Evolutionary conservation across 2,888 invertebrate genomes (phyloP), one percentile per base, ranked within the genome.

Genomic region (Psylliodes chrysocephalus): DNA sequence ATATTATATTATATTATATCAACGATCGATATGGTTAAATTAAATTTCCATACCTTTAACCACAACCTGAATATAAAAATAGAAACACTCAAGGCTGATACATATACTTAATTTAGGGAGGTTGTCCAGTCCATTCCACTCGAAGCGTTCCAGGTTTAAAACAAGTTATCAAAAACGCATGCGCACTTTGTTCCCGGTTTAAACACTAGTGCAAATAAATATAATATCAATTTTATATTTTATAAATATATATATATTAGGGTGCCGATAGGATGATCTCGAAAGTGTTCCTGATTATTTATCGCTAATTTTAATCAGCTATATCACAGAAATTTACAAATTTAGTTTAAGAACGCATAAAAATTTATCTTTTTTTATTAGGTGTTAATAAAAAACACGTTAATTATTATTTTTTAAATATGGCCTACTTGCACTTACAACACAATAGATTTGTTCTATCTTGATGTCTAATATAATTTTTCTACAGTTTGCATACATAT

Each of bases 41-140:
- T 8, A 49, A 7, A 49, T 14, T 28, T 28, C 12, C 49, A 49
- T 49, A 49, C 12, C 15, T 14, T 12, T 52, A 52, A 14, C 6
- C 0, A 33, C 17, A 22, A 35, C 35, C 52, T 35, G 35, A 33
- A 52, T 35, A 35, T 52, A 38, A 19, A 52, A 52, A 52, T 12
- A 52, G 5, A 52, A 35, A 35, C 52, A 52, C 52, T 18, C 28
- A 52, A 33, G 33, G 35, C 38, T 10, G 17, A 52, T 18, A 33
- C 7, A 35, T 4, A 51, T 12, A 19, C n/a, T n/a, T n/a, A n/a
- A n/a, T n/a, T n/a, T 33, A 52, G 38, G 52, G 38, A 52, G 52
- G 38, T 52, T 52, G 52, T 52, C 38, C 25, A 19, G 6, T 52
- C 17, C 52, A 38, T 52, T 46, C 49, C 52, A 52, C 12, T 35